These are phyloP conservation scores for Calidris pygmaea DNA, from an alignment of 2,113 vertebrate genomes.

Conservation along the genomic window DNA sequence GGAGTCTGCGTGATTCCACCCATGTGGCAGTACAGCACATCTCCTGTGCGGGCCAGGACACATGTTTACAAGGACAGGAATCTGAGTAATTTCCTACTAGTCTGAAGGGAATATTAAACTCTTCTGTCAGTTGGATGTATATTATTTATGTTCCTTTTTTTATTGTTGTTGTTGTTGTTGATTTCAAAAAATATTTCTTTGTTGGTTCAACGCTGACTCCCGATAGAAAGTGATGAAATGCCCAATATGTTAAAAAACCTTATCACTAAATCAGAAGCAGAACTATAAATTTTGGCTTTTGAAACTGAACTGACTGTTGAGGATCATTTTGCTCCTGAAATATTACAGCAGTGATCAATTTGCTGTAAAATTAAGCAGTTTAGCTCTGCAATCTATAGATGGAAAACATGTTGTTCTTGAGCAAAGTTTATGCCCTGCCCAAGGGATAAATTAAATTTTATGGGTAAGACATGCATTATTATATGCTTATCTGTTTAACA, in stretches of 20 bases:
- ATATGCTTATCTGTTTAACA: conserved; percentile 79
- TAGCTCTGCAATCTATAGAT: conserved; percentile 78
- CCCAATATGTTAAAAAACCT: conserved; percentile 78
- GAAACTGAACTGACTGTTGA: conserved; percentile 79
- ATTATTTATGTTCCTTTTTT: conserved; percentile 73
- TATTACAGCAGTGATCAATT: conserved; percentile 82
- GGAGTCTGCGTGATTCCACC: background rate
- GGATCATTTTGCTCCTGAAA: conserved; percentile 82
- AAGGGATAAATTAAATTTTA: conserved; percentile 82
- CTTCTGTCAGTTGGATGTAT: conserved; percentile 66
- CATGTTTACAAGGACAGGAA: conserved; percentile 63
- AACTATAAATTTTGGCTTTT: conserved; percentile 79
- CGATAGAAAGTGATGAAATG: conserved; percentile 77
- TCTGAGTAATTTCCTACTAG: conserved; percentile 60
- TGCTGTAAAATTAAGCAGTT: conserved; percentile 79
- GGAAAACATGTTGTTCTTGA: conserved; percentile 75
- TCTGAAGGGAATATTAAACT: conserved; percentile 73
- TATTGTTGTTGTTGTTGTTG: conserved; percentile 70
- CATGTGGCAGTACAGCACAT: background rate
- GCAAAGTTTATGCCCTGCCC: conserved; percentile 77
- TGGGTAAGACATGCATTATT: conserved; percentile 79
- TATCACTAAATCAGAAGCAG: conserved; percentile 79
- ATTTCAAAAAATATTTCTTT: conserved; percentile 72
- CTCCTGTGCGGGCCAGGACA: conserved; percentile 27
- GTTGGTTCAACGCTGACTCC: conserved; percentile 74